A percentile compares a stretch with the other conserved stretches of the same genome.
These are phyloP conservation scores for Lanius collurio DNA, from an alignment of 2,113 vertebrate genomes.

Conservation along the genomic window DNA sequence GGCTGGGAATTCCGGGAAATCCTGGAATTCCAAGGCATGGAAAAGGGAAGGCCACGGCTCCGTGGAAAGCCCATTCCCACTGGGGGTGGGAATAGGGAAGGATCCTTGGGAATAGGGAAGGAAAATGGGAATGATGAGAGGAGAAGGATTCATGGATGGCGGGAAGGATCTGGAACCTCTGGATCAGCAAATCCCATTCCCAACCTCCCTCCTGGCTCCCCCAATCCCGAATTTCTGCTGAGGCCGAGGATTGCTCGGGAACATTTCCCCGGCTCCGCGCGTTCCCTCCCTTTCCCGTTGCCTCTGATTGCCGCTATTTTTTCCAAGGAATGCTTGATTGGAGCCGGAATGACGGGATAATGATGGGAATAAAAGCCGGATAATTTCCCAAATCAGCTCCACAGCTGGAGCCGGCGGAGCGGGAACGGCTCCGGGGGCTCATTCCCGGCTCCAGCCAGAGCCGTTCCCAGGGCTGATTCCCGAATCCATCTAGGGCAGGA, in stretches of 20 bases:
- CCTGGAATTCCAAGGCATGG: not conserved
- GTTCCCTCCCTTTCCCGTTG: not conserved
- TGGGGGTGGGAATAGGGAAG: not conserved
- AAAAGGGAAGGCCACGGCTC: no score
- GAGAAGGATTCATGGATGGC: rapidly evolving
- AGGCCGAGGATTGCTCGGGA: not conserved
- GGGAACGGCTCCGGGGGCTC: not conserved
- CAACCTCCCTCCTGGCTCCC: not conserved
- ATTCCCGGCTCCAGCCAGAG: not conserved
- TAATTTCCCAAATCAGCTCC: not conserved
- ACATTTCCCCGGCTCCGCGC: not conserved
- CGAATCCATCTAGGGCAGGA: not conserved
- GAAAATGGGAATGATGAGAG: not conserved
- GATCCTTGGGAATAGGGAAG: not conserved
- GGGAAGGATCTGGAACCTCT: not conserved
- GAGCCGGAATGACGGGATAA: not conserved
- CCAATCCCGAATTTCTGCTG: not conserved
- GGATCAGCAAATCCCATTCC: not conserved
- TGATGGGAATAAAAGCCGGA: not conserved
- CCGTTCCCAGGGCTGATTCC: not conserved
- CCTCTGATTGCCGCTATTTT: not conserved
- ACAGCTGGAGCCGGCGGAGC: not conserved
- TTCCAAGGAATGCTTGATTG: not conserved
- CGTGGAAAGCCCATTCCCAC: no score
- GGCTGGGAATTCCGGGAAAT: not conserved